Percentiles rank a stretch among this genome's conserved stretches.
Evolutionary conservation across 2,888 invertebrate species (phyloP).

Genomic region (Euzetes globulus): DNA sequence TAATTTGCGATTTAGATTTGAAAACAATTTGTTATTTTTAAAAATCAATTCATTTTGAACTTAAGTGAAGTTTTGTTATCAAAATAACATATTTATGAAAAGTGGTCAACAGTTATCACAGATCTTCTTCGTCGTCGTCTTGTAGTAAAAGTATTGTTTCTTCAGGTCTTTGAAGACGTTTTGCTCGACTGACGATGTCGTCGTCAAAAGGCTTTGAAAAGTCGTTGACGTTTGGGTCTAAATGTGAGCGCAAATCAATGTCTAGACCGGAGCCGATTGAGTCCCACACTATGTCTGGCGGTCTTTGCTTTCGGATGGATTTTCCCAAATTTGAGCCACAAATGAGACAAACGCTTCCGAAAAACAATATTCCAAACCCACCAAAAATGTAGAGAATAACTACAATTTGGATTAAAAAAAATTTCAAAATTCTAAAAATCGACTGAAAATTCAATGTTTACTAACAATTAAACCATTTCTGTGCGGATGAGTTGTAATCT

Average conservation of each 20-base stretch:
- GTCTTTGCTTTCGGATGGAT: not conserved
- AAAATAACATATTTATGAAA: not conserved
- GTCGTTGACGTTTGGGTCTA: constrained; percentile 13
- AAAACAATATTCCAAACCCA: constrained; percentile 10
- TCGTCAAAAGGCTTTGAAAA: constrained; percentile 13
- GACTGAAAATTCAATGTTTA: not conserved
- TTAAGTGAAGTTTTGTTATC: no score
- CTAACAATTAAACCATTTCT: constrained; percentile 16
- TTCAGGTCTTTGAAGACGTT: constrained; percentile 16
- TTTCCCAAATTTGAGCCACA: constrained; percentile 7
- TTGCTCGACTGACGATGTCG: constrained; percentile 2
- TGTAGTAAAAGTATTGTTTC: constrained; percentile 10
- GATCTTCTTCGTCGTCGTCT: constrained; percentile 24
- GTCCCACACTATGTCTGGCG: constrained; percentile 33
- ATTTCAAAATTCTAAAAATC: no score
- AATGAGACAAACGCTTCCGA: constrained; percentile 20
- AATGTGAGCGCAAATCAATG: constrained; percentile 34
- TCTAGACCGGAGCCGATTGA: constrained; percentile 32
- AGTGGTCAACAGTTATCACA: not conserved
- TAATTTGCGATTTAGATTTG: no score
- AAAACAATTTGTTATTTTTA: not conserved
- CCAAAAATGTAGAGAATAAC: constrained; percentile 18
- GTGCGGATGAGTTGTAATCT: not conserved
- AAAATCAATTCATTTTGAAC: not conserved
- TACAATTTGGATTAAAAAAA: not conserved